Base-by-base conservation (phyloP, 1,140 invertebrate genomes). In the Xylocopa sonorina region DNA sequence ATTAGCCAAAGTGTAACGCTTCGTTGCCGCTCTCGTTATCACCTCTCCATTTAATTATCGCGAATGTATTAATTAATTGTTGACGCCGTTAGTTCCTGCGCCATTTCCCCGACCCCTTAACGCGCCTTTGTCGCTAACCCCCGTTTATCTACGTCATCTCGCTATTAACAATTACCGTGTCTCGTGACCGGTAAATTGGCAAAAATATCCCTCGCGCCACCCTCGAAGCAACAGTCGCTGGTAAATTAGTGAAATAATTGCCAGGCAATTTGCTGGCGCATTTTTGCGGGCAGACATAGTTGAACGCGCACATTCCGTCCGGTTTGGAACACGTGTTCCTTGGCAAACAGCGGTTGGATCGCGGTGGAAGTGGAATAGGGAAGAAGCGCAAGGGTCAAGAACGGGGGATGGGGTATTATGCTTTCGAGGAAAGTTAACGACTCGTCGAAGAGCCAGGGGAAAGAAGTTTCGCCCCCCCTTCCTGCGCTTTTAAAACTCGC, bases 1-100 rank as follows among this genome's bases (percentile, higher is more conserved):
- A 60, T 55, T 43, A 51, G 34, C 3, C 27, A 5, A 29, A 41
- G 38, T 16, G 51, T 57, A 57, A 57, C 51, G 38, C 68, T 29
- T 14, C 24, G 34, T 50, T 48, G 43, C 24, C 3, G 14, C 18
- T 48, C 55, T 60, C 75, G 24, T 41, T 60, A 71, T 24, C 55
- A 51, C 71, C 48, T 24, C 9, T 34, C 21, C 41, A 38, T 78
- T 78, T 60, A 77, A 77, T 77, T 78, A 78, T 78, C 66, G 55
- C 27, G 38, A 71, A 71, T 62, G 66, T 60, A 71, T 60, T 60
- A 60, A 71, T 68, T 78, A 78, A 78, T 78, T 62, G 55, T 77
- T 55, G 24, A 12, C 29, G 32, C 48, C 53, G 41, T 68, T 57
- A 75, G 66, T 55, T 57, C 50, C 24, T 76, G 10, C 64, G 34